Percentiles rank a stretch among this genome's conserved stretches.
Evolutionary conservation across 2,797 vertebrate species (phyloP).

Genomic region (Aplochiton taeniatus): DNA sequence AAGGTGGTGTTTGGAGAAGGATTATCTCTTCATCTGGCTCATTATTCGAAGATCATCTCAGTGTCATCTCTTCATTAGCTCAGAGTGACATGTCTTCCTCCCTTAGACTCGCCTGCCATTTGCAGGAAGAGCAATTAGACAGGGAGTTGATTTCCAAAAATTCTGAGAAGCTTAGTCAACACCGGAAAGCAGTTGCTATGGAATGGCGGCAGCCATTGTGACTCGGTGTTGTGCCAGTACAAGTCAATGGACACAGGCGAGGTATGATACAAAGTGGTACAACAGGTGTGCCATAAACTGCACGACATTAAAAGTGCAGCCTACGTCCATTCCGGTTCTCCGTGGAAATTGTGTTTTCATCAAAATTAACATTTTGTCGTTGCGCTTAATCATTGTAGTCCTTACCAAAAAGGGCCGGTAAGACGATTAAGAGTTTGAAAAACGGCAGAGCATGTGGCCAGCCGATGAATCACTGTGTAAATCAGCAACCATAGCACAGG

Average conservation of each 20-base stretch:
- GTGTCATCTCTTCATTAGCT: constrained; percentile 30
- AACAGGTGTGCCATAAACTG: too few species aligned
- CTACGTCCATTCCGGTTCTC: too few species aligned
- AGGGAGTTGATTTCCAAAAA: constrained; percentile 29
- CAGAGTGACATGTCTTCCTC: constrained; percentile 36
- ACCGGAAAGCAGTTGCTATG: constrained; percentile 54
- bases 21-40: constrained; percentile 40
- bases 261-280: too few species aligned
- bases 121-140: constrained; percentile 13
- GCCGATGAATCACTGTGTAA: constrained; percentile 55
- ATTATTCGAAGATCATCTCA: constrained; percentile 36
- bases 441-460: constrained; percentile 22
- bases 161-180: constrained; percentile 58
- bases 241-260: too few species aligned
- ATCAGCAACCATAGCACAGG: constrained; percentile 56
- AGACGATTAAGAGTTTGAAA: too few species aligned
- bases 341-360: too few species aligned
- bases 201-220: too few species aligned
- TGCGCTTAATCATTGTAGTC: too few species aligned
- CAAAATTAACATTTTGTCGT: too few species aligned
- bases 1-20: constrained; percentile 45
- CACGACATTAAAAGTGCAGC: too few species aligned
- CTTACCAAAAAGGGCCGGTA: too few species aligned
- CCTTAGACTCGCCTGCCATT: constrained; percentile 29
- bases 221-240: too few species aligned